A percentile compares a stretch with the other conserved stretches of the same genome.
phyloP scores from a whole-genome alignment of 2,113 vertebrate species.

The Tetrao urogallus region DNA sequence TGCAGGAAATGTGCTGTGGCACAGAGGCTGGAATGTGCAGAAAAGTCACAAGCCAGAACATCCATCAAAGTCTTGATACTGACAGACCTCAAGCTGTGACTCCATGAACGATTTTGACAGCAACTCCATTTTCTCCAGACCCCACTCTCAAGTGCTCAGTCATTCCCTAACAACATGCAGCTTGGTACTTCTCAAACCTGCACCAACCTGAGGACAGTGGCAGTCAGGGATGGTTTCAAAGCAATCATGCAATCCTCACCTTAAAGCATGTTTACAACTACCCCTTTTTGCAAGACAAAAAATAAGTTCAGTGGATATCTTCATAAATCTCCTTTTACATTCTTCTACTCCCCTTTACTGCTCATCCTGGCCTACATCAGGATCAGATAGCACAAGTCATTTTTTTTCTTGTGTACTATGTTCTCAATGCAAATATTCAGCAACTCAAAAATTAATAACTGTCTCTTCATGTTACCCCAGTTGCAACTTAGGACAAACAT shows the following conservation, averaged over 20 bases:
- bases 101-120: not conserved
- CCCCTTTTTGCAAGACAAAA: not conserved
- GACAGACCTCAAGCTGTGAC: not conserved
- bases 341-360: not conserved
- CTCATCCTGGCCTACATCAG: not conserved
- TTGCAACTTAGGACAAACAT: not conserved
- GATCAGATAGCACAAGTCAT: not conserved
- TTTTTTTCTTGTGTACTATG: not conserved
- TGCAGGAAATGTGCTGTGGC: not conserved
- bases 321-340: not conserved
- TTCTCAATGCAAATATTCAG: not conserved
- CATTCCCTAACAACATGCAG: not conserved
- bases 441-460: not conserved
- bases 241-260: not conserved
- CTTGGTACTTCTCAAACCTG: not conserved
- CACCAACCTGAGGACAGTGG: not conserved
- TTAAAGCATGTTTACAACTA: not conserved
- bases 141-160: not conserved
- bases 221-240: not conserved
- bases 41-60: not conserved
- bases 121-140: not conserved
- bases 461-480: not conserved
- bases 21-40: not conserved
- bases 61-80: not conserved
- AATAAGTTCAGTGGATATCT: not conserved